A percentile compares a stretch with the other conserved stretches of the same genome.
Conservation (phyloP, 2,113 vertebrate species). For the Rynchops niger region DNA sequence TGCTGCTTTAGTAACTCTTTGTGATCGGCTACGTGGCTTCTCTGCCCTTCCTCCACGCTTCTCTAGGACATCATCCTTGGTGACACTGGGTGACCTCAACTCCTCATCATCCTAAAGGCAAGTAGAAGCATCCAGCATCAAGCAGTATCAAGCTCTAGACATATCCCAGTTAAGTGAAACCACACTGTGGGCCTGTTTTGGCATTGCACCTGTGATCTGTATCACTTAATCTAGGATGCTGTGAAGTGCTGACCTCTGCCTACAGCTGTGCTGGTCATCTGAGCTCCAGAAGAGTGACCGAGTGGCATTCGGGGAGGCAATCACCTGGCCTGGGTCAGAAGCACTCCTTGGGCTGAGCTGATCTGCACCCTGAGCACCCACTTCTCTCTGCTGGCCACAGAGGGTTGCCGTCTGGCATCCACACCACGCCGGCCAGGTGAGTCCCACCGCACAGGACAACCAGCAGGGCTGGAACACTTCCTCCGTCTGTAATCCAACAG, state of each 20-base stretch:
- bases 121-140: neutral
- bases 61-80: neutral
- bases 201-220: neutral
- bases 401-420: neutral
- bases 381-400: neutral
- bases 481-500: neutral
- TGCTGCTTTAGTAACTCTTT: constrained; percentile 11
- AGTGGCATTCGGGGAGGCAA: neutral
- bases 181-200: neutral
- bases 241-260: neutral
- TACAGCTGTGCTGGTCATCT: neutral
- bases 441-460: neutral
- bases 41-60: neutral
- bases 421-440: neutral
- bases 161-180: neutral
- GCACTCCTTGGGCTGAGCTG: neutral
- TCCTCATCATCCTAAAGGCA: neutral
- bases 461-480: neutral
- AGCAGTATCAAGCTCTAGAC: neutral
- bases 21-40: neutral
- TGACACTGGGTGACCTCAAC: neutral
- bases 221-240: neutral
- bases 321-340: neutral
- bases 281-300: neutral
- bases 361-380: rapidly evolving